These are phyloP conservation scores for Drosophila insularis DNA, from an alignment of 1,140 invertebrate genomes.

Conservation along the genomic window DNA sequence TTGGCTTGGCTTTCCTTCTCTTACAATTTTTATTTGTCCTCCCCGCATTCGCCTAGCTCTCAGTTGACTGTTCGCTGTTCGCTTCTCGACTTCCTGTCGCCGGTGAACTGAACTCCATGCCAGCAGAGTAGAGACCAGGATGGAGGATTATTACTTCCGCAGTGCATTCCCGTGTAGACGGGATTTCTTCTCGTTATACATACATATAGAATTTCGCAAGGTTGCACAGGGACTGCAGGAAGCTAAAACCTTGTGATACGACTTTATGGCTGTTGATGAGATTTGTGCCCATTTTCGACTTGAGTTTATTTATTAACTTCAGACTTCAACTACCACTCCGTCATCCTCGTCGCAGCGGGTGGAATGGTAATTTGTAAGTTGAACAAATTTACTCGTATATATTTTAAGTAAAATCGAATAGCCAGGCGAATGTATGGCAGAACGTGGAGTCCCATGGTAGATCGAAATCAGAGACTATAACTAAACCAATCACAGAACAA, in stretches of 20 bases:
- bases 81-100: constrained; percentile 47
- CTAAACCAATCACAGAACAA: constrained; percentile 58
- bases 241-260: constrained; percentile 52
- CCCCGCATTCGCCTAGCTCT: not conserved
- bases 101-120: constrained; percentile 16
- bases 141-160: constrained; percentile 41
- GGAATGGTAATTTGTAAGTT: constrained; percentile 47
- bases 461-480: constrained; percentile 38
- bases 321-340: constrained; percentile 16
- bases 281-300: constrained; percentile 53
- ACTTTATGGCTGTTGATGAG: constrained; percentile 63
- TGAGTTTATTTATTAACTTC: constrained; percentile 57
- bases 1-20: constrained; percentile 21
- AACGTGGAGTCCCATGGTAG: constrained; percentile 21
- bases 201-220: not conserved
- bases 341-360: not conserved
- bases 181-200: constrained; percentile 31
- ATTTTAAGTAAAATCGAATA: not conserved
- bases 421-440: constrained; percentile 25
- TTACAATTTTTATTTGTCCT: constrained; percentile 6
- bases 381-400: not conserved
- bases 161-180: constrained; percentile 37
- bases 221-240: constrained; percentile 36
- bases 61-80: not conserved
- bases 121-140: not conserved